phyloP scores from a whole-genome alignment of 2,113 vertebrate genomes.

The Stercorarius parasiticus region DNA sequence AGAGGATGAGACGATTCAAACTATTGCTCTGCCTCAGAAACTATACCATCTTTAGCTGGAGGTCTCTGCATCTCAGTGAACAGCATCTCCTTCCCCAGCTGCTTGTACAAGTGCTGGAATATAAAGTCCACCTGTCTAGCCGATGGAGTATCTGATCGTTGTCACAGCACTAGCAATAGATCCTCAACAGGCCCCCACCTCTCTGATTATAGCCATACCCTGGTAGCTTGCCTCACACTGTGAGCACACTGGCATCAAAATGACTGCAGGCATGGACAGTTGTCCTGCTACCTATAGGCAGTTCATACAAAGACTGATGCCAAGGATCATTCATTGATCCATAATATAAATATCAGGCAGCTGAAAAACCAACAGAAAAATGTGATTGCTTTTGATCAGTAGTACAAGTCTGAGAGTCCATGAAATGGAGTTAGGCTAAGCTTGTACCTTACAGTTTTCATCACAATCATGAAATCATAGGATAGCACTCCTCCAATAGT shows the following conservation, averaged over 20 bases:
- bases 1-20: background rate
- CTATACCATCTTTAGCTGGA: background rate
- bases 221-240: background rate
- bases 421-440: background rate
- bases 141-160: background rate
- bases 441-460: background rate
- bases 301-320: background rate
- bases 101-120: background rate
- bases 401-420: background rate
- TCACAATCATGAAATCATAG: background rate
- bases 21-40: background rate
- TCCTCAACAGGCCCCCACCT: background rate
- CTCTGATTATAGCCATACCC: background rate
- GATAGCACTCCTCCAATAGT: background rate
- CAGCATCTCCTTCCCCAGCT: background rate
- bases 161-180: background rate
- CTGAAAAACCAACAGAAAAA: background rate
- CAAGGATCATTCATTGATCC: background rate
- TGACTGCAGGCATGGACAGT: rapidly evolving
- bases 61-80: background rate
- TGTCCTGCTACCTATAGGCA: background rate
- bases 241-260: background rate
- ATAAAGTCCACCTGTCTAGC: background rate
- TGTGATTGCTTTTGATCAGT: background rate
- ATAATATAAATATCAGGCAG: background rate